Evolutionary conservation across 2,888 invertebrate species (phyloP).

Genomic region (Phaedon cochleariae): DNA sequence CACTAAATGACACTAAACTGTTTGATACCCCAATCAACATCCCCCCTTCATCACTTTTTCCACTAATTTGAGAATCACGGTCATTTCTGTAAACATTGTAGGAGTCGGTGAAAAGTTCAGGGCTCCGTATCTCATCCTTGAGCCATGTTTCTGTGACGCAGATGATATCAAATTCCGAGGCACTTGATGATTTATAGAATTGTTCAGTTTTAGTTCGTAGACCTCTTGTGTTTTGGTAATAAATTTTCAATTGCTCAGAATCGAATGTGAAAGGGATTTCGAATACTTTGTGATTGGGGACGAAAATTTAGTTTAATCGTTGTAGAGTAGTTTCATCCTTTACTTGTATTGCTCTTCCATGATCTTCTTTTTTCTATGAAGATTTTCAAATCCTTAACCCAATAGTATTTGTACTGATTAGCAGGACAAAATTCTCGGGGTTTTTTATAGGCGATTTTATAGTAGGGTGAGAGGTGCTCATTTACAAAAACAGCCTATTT

Average conservation of each 20-base stretch:
- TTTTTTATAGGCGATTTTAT: neutral
- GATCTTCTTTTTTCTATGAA: neutral
- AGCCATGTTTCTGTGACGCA: neutral
- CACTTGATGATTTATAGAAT: neutral
- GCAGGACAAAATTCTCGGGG: neutral
- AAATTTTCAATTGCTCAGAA: neutral
- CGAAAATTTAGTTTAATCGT: too few species aligned
- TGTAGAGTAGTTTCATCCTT: neutral
- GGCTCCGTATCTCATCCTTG: neutral
- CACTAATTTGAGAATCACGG: neutral
- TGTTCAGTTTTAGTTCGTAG: neutral
- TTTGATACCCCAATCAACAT: neutral
- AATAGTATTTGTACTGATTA: neutral
- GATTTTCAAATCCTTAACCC: neutral
- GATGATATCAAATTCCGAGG: neutral
- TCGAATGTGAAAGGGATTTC: neutral
- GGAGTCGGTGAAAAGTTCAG: neutral
- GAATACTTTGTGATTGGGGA: neutral
- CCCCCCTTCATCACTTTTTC: neutral
- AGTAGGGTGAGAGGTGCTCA: neutral
- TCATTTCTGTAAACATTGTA: neutral
- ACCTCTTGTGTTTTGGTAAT: neutral
- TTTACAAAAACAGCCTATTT: neutral
- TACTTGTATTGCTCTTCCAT: neutral
- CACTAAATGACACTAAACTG: too few species aligned